Percentiles rank a stretch among this genome's conserved stretches.
These are phyloP conservation scores for Hippocampus kuda DNA, from an alignment of 2,797 vertebrate species.

Conservation along the genomic window DNA sequence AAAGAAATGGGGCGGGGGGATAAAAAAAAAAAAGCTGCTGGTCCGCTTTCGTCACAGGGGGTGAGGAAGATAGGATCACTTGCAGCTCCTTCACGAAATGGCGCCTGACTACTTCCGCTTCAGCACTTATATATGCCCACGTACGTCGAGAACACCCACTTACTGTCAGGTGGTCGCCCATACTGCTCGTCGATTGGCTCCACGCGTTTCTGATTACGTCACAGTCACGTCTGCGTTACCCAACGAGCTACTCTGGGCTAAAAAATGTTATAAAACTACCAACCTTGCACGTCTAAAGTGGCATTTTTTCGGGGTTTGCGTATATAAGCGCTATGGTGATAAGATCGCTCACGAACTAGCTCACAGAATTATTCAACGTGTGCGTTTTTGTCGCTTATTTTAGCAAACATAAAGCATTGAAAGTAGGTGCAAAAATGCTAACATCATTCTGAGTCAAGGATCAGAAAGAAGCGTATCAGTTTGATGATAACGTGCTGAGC, in stretches of 20 bases:
- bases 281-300: background rate
- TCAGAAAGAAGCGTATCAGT: too few species aligned
- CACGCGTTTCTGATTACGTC: conserved; percentile 15
- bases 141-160: conserved; percentile 29
- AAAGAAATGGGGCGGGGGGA: background rate
- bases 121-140: conserved; percentile 71
- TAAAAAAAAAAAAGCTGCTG: conserved; percentile 1
- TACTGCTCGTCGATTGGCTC: conserved; percentile 38
- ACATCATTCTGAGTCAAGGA: background rate
- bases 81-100: conserved; percentile 78
- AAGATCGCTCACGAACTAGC: background rate
- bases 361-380: background rate
- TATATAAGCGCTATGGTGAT: background rate
- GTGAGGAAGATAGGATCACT: background rate
- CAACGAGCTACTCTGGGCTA: background rate
- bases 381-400: background rate
- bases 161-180: conserved; percentile 25
- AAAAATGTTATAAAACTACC: background rate
- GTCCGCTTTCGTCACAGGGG: conserved; percentile 26
- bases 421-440: background rate
- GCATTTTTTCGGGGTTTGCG: background rate
- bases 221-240: background rate
- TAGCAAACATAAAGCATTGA: background rate
- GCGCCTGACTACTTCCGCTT: conserved; percentile 76
- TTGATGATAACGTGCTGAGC: background rate